Conservation (phyloP, 2,888 invertebrate species). For the Hermaeophaga mercurialis region DNA sequence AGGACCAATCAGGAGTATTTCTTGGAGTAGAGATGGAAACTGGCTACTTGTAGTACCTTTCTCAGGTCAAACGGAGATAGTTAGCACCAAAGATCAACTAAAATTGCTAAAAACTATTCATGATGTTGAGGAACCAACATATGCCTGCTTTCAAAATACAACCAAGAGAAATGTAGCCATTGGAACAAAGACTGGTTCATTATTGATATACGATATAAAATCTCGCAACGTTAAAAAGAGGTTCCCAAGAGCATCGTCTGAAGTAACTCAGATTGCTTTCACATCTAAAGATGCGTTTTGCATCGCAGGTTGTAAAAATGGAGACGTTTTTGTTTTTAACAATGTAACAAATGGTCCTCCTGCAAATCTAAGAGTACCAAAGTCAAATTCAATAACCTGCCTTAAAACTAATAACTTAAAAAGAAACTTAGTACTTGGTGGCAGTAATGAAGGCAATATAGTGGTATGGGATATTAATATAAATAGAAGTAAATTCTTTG, state of each 20-base stretch:
- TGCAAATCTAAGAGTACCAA: constrained; percentile 48
- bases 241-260: constrained; percentile 45
- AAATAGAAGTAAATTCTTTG: constrained; percentile 45
- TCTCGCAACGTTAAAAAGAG: constrained; percentile 47
- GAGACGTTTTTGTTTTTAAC: constrained; percentile 51
- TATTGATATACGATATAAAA: constrained; percentile 55
- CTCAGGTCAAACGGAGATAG: constrained; percentile 51
- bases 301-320: constrained; percentile 51
- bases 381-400: constrained; percentile 49
- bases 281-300: constrained; percentile 53
- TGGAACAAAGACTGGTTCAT: constrained; percentile 51
- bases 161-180: constrained; percentile 51
- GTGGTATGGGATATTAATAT: constrained; percentile 54
- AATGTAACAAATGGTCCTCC: constrained; percentile 47
- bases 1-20: constrained; percentile 50
- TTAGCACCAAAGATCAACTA: constrained; percentile 49
- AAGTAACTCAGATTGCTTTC: constrained; percentile 49
- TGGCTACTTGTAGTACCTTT: constrained; percentile 54
- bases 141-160: constrained; percentile 52
- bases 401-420: constrained; percentile 50
- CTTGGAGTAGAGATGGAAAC: constrained; percentile 55
- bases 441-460: constrained; percentile 54
- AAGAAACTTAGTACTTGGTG: constrained; percentile 49
- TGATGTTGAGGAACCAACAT: constrained; percentile 51
- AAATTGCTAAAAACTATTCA: constrained; percentile 51